Evolutionary conservation across 2,113 vertebrate species (phyloP), one percentile per base, ranked within the genome.

Genomic region (Elgaria multicarinata): DNA sequence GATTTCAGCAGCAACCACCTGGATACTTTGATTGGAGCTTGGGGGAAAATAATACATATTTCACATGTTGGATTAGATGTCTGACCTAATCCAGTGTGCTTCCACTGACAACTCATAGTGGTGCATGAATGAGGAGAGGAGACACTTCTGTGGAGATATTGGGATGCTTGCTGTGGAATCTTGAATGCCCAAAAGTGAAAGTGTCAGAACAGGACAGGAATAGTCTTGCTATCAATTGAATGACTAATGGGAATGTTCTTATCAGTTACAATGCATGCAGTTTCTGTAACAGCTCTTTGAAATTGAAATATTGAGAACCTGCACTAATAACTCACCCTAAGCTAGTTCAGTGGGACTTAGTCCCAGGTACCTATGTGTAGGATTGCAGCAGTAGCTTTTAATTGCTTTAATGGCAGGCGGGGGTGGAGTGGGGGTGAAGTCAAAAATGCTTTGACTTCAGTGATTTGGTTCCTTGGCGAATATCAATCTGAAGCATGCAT

Each of bases 401-500:
- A 55, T 82, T 82, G 2, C 22, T 83, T 79, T 53, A 53, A 53
- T 6, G 50, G n/a, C n/a, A n/a, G n/a, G n/a, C n/a, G n/a, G n/a
- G n/a, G n/a, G n/a, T n/a, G 50, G 50, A 53, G 82, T 24, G 50
- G 87, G 64, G 88, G 78, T 53, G 85, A 33, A 77, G 42, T 55
- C n/a, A n/a, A n/a, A n/a, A 13, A 42, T n/a, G 26, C 36, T 62
- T 62, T 92, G 76, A 39, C 46, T 92, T 89, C 87, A 77, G 79
- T 85, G 91, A 71, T 92, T 90, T 58, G 46, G 6, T 94, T 91
- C 53, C 46, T 87, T 50, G 87, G 24, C 16, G 69, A 0, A 0
- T 91, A 92, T 90, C 87, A 91, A 84, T 72, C 71, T 91, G 90
- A 90, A 92, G 36, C 87, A 58, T 93, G 93, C 84, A 50, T 93